phyloP scores from a whole-genome alignment of 1,140 invertebrate species.

The Meloidogyne exigua region DNA sequence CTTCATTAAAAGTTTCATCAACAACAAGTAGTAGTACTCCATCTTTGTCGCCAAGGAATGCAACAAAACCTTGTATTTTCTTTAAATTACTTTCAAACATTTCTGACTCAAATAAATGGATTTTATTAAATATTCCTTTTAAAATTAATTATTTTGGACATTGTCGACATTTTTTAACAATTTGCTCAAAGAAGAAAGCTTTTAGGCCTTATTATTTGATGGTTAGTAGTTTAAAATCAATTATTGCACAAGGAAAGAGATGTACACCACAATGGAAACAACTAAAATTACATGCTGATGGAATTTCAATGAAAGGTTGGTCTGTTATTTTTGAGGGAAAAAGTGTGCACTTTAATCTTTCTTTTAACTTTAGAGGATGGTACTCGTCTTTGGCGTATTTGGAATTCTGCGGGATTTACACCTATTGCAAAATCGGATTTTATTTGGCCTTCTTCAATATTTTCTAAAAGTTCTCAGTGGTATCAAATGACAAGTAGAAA shows the following conservation, averaged over 20 bases:
- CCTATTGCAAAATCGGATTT: constrained; percentile 28
- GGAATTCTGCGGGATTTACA: constrained; percentile 35
- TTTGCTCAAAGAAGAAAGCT: neutral
- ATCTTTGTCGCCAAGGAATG: neutral
- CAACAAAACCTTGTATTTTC: neutral
- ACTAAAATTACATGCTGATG: neutral
- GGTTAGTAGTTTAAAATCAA: neutral
- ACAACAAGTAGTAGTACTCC: neutral
- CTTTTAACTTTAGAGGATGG: constrained; percentile 37
- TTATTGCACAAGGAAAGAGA: neutral
- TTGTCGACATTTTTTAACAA: neutral
- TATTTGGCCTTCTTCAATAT: constrained; percentile 19
- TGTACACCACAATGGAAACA: neutral
- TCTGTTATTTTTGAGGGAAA: too few species aligned
- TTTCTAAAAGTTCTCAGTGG: constrained; percentile 28
- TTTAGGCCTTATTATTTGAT: neutral
- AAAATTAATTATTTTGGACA: constrained; percentile 6
- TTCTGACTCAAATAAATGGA: neutral
- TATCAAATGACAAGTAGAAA: constrained; percentile 40
- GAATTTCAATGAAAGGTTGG: neutral
- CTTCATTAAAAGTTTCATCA: neutral
- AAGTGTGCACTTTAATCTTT: too few species aligned
- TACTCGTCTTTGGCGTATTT: constrained; percentile 39
- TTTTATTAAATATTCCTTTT: neutral
- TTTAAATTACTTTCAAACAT: neutral